Evolutionary conservation across 92 coral and sea anemone species (phyloP).

Genomic region (Umimayanthus chanpuru): DNA sequence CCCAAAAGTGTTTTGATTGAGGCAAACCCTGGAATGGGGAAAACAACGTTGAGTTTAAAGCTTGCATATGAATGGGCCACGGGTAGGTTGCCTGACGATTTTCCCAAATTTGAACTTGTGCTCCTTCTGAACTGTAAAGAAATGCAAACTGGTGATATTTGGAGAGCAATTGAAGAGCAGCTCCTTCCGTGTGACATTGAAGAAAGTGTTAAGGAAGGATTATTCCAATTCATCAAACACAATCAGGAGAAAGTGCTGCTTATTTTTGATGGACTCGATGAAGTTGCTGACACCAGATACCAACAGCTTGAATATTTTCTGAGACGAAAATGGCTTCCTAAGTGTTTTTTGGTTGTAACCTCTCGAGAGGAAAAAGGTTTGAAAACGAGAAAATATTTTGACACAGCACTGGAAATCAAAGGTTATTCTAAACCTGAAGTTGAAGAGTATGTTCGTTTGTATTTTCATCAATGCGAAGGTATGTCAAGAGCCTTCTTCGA

Average conservation of each 20-base stretch:
- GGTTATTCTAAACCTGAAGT: not conserved
- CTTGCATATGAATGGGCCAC: slow-evolving; percentile 7
- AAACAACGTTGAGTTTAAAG: not conserved
- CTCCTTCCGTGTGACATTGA: not conserved
- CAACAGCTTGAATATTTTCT: not conserved
- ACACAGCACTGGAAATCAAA: not conserved
- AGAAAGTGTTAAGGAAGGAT: not conserved
- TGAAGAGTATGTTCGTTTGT: not conserved
- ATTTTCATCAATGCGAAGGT: not conserved
- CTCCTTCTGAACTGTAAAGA: not conserved
- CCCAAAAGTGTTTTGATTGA: not conserved
- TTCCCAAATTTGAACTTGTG: not conserved
- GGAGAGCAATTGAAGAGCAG: not conserved
- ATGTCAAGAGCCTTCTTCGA: not conserved
- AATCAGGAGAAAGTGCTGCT: not conserved
- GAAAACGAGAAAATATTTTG: not conserved
- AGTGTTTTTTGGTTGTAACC: not conserved
- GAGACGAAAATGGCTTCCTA: not conserved
- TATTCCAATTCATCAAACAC: not conserved
- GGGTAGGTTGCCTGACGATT: not conserved
- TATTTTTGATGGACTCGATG: not conserved
- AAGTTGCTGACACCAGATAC: not conserved
- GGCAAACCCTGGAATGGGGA: not conserved
- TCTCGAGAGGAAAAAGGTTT: not conserved
- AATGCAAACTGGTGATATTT: not conserved